Base-by-base conservation (phyloP, 2,797 vertebrate genomes). In the Vespertilio murinus region DNA sequence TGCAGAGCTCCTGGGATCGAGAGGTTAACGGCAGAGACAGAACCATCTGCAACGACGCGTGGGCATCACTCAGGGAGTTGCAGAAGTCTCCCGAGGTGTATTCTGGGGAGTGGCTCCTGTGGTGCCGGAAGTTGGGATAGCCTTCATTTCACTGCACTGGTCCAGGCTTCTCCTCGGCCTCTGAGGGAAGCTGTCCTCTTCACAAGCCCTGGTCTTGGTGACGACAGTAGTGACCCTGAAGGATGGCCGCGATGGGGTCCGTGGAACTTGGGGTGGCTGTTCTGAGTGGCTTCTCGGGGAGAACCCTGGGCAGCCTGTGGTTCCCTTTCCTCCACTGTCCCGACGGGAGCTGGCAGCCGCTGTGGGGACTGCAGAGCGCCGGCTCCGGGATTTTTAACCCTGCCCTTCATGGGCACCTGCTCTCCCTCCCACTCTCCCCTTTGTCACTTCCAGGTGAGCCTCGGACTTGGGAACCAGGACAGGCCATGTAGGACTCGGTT, bases 371-470 rank as follows among this genome's bases (percentile, higher is more conserved):
- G 11, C 93, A 30, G 91, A 40, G 78, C 0, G 22, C 97, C 96
- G 96, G 94, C 87, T n/a, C 93, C 93, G 67, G 96, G 89, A 89
- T 89, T 96, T 97, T 96, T 94, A 94, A 93, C 93, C 52, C 67
- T 5, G 67, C 81, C 22, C 38, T 67, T 77, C 96, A 22, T 87
- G 77, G 97, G 93, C 61, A 10, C 93, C 94, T 94, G 73, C 89
- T 96, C 96, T 91, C 93, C 81, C 45, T 87, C 79, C 96, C 90
- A 42, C 88, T 96, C 93, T 96, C 86, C 96, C 30, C 94, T 91
- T 97, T 97, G 96, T 98, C 95, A 91, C 91, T 95, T 96, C 90
- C 91, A 78, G 80, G 98, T 96, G 98, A 95, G 7, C 95, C 96
- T 79, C 70, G 93, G 90, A 86, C 95, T 96, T 59, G 95, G 81